A percentile compares a stretch with the other conserved stretches of the same genome.
Evolutionary conservation across 2,888 invertebrate species (phyloP).

Genomic region (Crepidodera aurea): DNA sequence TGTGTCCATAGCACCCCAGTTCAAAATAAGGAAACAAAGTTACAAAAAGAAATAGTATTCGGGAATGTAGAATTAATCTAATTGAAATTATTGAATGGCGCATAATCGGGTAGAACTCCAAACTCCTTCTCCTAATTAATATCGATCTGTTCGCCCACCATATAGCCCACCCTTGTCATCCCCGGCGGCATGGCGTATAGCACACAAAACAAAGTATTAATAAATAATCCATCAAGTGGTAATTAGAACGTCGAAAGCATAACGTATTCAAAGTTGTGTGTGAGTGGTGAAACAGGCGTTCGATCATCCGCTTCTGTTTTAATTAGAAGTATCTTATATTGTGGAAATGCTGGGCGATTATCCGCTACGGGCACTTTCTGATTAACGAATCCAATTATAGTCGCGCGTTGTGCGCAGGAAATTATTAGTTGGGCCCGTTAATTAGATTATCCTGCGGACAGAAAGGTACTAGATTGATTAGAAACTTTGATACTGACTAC

Average conservation of each 20-base stretch:
- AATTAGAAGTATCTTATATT: conserved; percentile 55
- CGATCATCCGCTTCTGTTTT: conserved; percentile 45
- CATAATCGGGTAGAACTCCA: no score
- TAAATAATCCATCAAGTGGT: conserved; percentile 38
- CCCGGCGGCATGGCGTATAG: conserved; percentile 12
- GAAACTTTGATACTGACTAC: conserved; percentile 31
- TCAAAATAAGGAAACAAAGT: no score
- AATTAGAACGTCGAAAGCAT: conserved; percentile 36
- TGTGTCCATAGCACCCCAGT: no score
- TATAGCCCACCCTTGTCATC: conserved; percentile 6
- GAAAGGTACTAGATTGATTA: conserved; percentile 49
- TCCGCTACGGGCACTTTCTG: conserved; percentile 59
- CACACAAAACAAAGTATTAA: conserved; percentile 33
- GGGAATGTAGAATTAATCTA: no score
- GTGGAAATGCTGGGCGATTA: conserved; percentile 58
- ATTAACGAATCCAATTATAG: conserved; percentile 64
- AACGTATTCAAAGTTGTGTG: conserved; percentile 36
- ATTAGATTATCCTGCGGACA: conserved; percentile 58
- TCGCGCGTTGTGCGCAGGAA: conserved; percentile 60
- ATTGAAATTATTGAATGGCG: no score
- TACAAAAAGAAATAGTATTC: no score
- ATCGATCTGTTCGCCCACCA: conserved; percentile 7
- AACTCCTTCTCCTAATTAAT: conserved; percentile 21
- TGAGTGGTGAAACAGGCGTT: conserved; percentile 36
- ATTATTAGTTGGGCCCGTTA: conserved; percentile 61